Percentiles rank a stretch among this genome's conserved stretches.
These are phyloP conservation scores for Bellardia bayeri DNA, from an alignment of 2,888 invertebrate genomes.

Conservation along the genomic window DNA sequence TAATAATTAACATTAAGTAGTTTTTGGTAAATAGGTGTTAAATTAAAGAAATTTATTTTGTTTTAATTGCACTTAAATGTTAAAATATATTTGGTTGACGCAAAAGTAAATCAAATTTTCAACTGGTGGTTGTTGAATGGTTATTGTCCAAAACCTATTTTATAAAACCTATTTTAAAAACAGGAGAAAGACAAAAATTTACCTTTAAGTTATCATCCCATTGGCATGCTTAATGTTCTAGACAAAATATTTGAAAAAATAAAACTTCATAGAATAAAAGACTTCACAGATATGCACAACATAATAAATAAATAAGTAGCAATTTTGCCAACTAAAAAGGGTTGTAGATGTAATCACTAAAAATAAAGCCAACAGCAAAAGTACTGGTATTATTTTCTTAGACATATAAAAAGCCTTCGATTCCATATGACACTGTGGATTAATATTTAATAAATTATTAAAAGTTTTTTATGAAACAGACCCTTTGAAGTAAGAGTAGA, in stretches of 20 bases:
- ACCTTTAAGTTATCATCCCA: conserved; percentile 8
- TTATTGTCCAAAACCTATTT: conserved; percentile 18
- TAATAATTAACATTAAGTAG: no score
- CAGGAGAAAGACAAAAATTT: not conserved
- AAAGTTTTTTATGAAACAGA: no score
- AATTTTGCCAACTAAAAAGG: conserved; percentile 36
- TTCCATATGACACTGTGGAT: no score
- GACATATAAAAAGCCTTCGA: conserved; percentile 6
- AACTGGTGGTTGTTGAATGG: conserved; percentile 29
- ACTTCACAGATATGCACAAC: not conserved
- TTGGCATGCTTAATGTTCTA: conserved; percentile 13
- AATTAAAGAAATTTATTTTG: no score
- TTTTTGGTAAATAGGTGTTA: no score
- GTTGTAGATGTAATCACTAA: conserved; percentile 28
- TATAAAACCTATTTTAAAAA: not conserved
- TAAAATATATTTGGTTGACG: no score
- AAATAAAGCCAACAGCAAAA: not conserved
- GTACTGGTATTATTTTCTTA: conserved; percentile 17
- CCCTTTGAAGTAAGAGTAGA: no score
- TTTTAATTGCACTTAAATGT: no score
- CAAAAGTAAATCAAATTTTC: not conserved
- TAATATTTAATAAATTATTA: no score
- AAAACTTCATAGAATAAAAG: not conserved
- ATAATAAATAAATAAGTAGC: not conserved
- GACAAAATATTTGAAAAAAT: conserved; percentile 44